phyloP scores from a whole-genome alignment of 2,113 vertebrate genomes.

The Oxyura jamaicensis region DNA sequence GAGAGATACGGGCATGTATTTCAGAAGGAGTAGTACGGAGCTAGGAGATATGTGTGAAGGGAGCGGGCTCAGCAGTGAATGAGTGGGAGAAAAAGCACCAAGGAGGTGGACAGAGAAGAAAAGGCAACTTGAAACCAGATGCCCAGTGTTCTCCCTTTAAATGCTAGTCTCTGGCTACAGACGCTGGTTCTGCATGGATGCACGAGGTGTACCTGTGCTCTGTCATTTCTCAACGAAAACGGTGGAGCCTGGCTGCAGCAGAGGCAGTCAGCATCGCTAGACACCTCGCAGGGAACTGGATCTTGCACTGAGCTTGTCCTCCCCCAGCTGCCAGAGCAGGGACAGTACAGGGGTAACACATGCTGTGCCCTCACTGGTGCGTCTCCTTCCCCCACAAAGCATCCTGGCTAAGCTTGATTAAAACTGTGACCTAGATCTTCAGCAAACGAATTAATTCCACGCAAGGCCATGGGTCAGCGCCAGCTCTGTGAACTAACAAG shows the following conservation, averaged over 20 bases:
- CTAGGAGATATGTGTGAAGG: neutral
- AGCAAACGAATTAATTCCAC: neutral
- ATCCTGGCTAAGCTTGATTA: neutral
- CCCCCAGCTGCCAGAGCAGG: neutral
- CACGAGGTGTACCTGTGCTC: too few relatives aligned
- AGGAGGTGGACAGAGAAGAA: neutral
- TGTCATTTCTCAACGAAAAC: neutral
- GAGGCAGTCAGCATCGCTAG: neutral
- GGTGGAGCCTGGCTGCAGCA: neutral
- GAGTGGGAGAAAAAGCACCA: neutral
- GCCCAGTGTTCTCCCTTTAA: neutral
- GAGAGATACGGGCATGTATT: neutral
- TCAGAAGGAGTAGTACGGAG: neutral
- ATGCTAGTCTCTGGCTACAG: neutral
- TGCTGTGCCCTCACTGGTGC: rapidly evolving
- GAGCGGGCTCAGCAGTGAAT: neutral
- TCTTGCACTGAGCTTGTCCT: neutral
- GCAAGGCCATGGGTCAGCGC: neutral
- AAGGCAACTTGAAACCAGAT: neutral
- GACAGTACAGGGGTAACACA: neutral
- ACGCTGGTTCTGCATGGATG: too few relatives aligned
- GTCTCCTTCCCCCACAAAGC: rapidly evolving
- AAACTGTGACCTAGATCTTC: neutral
- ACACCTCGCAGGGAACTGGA: neutral
- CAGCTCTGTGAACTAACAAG: neutral